Evolutionary conservation across 2,797 vertebrate genomes (phyloP).

Genomic region (Calcarius lapponicus): DNA sequence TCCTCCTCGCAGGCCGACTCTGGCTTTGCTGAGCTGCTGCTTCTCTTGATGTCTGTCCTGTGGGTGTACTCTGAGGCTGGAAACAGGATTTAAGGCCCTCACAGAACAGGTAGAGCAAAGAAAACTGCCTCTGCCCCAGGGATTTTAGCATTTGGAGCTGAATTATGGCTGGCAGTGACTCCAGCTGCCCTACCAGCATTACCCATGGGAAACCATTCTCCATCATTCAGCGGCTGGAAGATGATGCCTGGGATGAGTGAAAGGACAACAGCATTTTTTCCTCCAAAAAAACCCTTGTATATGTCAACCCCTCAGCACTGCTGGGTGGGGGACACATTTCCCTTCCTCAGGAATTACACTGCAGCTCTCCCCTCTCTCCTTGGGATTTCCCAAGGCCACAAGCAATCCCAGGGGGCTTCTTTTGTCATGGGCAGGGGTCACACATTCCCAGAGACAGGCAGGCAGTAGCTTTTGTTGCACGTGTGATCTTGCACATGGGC

Average conservation of each 20-base stretch:
- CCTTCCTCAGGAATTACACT: not conserved
- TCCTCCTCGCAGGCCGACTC: not conserved
- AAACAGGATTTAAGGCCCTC: not conserved
- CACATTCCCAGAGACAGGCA: accelerated
- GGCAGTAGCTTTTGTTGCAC: accelerated
- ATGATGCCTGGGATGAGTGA: not conserved
- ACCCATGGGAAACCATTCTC: not conserved
- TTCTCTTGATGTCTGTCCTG: not conserved
- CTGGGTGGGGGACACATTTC: not conserved
- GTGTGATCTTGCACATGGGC: not conserved
- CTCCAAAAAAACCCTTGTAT: not conserved
- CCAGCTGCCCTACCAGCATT: not conserved
- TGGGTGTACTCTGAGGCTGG: not conserved
- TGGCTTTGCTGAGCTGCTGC: not conserved
- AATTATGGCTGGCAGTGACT: not conserved
- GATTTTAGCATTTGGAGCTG: not conserved
- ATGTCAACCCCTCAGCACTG: not conserved
- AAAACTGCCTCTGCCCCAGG: not conserved
- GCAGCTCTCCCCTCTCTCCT: not conserved
- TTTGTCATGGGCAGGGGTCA: not conserved
- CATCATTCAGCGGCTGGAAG: not conserved
- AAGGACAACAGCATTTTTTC: not conserved
- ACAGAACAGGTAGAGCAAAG: not conserved
- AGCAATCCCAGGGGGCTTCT: not conserved
- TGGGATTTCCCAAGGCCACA: not conserved